Evolutionary conservation across 2,113 vertebrate species (phyloP).

Genomic region (Silurus meridionalis): DNA sequence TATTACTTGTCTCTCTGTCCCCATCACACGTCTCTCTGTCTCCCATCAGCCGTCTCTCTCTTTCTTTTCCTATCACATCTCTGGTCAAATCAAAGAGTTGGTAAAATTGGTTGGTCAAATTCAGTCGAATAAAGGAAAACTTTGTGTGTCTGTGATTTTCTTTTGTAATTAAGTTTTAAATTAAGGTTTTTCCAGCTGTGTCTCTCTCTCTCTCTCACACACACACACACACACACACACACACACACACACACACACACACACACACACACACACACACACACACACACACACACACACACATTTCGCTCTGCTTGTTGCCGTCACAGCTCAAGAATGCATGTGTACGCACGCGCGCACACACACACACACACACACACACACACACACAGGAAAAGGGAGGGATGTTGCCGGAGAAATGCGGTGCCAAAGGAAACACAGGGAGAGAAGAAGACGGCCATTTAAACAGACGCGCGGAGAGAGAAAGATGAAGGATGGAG

Average conservation of each 20-base stretch:
- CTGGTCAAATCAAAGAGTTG: no score
- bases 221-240: slow-evolving; percentile 16
- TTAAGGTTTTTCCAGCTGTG: no score
- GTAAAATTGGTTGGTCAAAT: no score
- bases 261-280: slow-evolving; percentile 27
- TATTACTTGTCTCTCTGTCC: not conserved
- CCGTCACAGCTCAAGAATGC: slow-evolving; percentile 67
- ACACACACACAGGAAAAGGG: slow-evolving; percentile 54
- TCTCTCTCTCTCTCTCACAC: not conserved
- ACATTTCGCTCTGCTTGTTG: slow-evolving; percentile 58
- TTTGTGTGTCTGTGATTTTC: no score
- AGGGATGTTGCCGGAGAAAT: slow-evolving; percentile 48
- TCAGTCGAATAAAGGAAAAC: no score
- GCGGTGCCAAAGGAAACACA: slow-evolving; percentile 36
- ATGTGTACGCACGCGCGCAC: slow-evolving; percentile 37
- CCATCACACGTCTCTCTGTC: not conserved
- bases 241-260: slow-evolving; percentile 7
- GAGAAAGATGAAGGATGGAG: no score
- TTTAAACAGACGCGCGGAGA: slow-evolving; percentile 35
- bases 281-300: slow-evolving; percentile 15
- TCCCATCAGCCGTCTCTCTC: no score
- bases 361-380: not conserved
- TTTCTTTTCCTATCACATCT: no score
- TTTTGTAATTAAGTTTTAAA: no score
- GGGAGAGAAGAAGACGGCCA: slow-evolving; percentile 13